Percentiles rank a stretch among this genome's conserved stretches.
phyloP scores from a whole-genome alignment of 2,797 vertebrate genomes.

The Cyprinella venusta region DNA sequence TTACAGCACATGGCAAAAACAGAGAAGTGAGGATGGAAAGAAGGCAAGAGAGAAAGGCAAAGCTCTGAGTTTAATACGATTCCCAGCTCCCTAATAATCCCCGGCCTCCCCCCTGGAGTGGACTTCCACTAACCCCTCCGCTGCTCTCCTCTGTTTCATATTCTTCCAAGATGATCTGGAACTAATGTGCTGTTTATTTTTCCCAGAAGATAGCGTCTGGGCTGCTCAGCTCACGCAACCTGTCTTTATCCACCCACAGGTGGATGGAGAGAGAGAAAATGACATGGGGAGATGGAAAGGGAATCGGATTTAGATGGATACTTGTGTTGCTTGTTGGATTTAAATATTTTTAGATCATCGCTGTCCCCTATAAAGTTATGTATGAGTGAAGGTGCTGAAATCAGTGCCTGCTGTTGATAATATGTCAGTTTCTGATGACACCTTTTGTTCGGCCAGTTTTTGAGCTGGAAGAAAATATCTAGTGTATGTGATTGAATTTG shows the following conservation, averaged over 20 bases:
- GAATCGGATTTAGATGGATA: constrained; percentile 34
- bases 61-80: constrained; percentile 59
- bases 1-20: constrained; percentile 67
- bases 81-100: constrained; percentile 69
- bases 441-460: background rate
- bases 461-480: constrained; percentile 9
- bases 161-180: constrained; percentile 73
- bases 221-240: constrained; percentile 67
- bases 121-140: constrained; percentile 68
- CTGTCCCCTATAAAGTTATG: constrained; percentile 9
- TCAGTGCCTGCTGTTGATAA: constrained; percentile 2
- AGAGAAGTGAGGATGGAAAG: constrained; percentile 59
- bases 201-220: constrained; percentile 68
- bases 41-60: constrained; percentile 41
- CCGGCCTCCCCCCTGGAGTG: constrained; percentile 61
- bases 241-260: constrained; percentile 66
- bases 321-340: constrained; percentile 52
- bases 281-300: background rate
- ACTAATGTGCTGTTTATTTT: constrained; percentile 76
- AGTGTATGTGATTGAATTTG: background rate
- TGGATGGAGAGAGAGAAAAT: constrained; percentile 48
- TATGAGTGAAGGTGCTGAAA: background rate
- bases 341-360: constrained; percentile 42
- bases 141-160: constrained; percentile 65
- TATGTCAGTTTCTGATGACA: constrained; percentile 5